These are phyloP conservation scores for Thermophis baileyi DNA, from an alignment of 2,113 vertebrate species.

Conservation along the genomic window DNA sequence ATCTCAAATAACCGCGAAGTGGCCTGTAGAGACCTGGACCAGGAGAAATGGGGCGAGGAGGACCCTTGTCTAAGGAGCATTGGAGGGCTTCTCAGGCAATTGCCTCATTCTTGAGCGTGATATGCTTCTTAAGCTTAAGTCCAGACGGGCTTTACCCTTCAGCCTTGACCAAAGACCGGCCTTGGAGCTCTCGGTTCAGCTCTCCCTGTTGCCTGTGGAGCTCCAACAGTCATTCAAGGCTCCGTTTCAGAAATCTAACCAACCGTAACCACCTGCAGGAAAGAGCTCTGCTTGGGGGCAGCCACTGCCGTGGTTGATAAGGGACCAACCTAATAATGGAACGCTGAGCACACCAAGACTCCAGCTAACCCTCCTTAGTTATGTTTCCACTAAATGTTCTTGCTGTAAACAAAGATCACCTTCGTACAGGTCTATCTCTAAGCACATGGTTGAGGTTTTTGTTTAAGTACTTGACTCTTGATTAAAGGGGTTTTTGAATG, in stretches of 20 bases:
- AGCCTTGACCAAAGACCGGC: background rate
- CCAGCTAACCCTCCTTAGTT: constrained; percentile 54
- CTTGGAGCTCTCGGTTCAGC: background rate
- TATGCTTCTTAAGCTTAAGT: background rate
- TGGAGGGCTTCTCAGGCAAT: background rate
- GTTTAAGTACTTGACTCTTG: constrained; percentile 6
- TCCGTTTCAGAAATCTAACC: too few relatives aligned
- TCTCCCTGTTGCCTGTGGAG: background rate
- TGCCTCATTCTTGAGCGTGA: background rate
- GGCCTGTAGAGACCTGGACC: too few relatives aligned
- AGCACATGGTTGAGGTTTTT: background rate
- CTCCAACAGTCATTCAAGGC: too few relatives aligned
- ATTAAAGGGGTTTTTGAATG: constrained; percentile 30
- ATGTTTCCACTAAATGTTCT: constrained; percentile 59
- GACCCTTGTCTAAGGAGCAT: background rate
- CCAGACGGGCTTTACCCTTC: background rate
- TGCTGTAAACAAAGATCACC: constrained; percentile 37
- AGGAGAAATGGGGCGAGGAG: background rate
- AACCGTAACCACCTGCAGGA: background rate
- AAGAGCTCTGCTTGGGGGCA: background rate
- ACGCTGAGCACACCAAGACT: constrained; percentile 2
- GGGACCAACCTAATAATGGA: constrained; percentile 19
- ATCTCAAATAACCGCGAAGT: background rate
- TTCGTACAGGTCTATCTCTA: constrained; percentile 4
- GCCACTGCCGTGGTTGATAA: constrained; percentile 7